phyloP scores from a whole-genome alignment of 2,113 vertebrate species.

The Menidia beryllina region DNA sequence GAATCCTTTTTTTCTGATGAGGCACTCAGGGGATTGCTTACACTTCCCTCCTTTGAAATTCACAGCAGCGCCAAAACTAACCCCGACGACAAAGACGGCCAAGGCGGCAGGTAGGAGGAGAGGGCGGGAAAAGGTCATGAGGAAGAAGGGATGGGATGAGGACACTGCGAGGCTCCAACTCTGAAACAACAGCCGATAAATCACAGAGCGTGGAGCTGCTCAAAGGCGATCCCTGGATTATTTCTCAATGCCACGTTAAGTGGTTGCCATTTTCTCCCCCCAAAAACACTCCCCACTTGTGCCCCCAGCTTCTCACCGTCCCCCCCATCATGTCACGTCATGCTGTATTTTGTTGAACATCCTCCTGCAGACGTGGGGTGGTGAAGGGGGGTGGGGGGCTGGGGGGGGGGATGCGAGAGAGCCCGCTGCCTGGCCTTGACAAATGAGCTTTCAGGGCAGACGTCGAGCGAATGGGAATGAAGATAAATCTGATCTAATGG shows the following conservation, averaged over 20 bases:
- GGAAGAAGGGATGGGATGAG: conserved; percentile 55
- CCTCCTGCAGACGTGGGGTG: conserved; percentile 62
- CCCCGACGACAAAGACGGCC: conserved; percentile 7
- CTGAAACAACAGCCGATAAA: conserved; percentile 76
- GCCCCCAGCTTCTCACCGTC: conserved; percentile 39
- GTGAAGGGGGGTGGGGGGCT: background rate
- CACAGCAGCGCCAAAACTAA: background rate
- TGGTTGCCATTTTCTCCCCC: conserved; percentile 67
- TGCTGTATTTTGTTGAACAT: conserved; percentile 78
- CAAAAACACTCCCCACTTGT: conserved; percentile 46
- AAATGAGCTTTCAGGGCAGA: conserved; percentile 82
- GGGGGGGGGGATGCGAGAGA: conserved; percentile 72
- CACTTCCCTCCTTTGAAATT: background rate
- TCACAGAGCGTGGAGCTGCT: conserved; percentile 60
- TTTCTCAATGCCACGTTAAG: conserved; percentile 77
- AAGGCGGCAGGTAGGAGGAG: conserved; percentile 3
- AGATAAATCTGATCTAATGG: conserved; percentile 83
- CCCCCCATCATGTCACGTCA: conserved; percentile 70
- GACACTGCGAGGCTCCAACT: conserved; percentile 57
- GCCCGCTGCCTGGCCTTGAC: conserved; percentile 79
- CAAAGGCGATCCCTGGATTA: conserved; percentile 62
- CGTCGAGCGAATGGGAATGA: conserved; percentile 77
- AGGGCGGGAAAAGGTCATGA: conserved; percentile 44
- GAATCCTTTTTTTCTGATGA: background rate
- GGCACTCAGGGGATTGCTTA: background rate